Conservation (phyloP, 2,113 vertebrate species). For the Propithecus coquereli region DNA sequence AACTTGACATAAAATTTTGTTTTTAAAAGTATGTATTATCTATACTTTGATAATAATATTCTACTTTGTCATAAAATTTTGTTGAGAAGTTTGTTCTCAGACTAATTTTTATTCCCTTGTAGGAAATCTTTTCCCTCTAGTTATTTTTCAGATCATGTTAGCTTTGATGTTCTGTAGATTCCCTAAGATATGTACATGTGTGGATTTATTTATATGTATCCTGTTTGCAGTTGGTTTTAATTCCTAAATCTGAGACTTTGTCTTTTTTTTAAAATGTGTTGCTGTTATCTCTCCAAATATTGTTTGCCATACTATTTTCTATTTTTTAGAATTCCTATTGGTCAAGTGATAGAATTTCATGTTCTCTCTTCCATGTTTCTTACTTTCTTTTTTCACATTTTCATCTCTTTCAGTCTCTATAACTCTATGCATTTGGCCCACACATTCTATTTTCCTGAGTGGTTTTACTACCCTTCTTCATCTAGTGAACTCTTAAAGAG, state of each 20-base stretch:
- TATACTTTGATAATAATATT: not conserved
- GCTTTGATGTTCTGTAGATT: not conserved
- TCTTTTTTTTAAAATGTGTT: not conserved
- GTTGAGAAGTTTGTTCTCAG: not conserved
- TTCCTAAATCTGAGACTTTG: not conserved
- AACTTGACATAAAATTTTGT: not conserved
- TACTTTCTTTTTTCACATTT: not conserved
- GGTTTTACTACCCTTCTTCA: not conserved
- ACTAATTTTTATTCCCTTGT: not conserved
- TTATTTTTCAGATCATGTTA: not conserved
- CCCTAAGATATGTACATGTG: not conserved
- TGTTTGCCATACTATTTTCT: not conserved
- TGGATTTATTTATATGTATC: not conserved
- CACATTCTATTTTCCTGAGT: not conserved
- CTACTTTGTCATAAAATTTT: not conserved
- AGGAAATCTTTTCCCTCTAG: not conserved
- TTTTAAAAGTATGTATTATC: not conserved
- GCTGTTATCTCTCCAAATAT: not conserved
- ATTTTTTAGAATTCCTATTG: not conserved
- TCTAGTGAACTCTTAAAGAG: not conserved
- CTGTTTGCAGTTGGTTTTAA: not conserved
- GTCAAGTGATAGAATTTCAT: not conserved
- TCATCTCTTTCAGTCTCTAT: not conserved
- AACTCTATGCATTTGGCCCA: not conserved
- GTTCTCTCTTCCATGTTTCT: not conserved